Evolutionary conservation across 2,888 invertebrate genomes (phyloP).

Genomic region (Plagiodera versicolora): DNA sequence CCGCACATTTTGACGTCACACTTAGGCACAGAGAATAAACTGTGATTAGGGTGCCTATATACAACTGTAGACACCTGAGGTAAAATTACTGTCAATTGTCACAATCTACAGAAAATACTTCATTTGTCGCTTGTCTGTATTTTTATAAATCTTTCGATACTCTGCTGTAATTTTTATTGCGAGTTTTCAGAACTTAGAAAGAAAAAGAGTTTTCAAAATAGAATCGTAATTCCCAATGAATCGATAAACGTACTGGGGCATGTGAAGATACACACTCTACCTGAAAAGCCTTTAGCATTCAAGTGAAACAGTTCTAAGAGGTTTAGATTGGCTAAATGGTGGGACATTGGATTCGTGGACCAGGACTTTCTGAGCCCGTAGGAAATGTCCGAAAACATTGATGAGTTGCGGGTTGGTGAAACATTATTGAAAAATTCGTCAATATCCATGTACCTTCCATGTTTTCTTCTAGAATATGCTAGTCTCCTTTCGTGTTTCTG

Average conservation of each 20-base stretch:
- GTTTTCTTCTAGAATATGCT: constrained; percentile 55
- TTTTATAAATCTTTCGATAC: too few species aligned
- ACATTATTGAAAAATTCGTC: neutral
- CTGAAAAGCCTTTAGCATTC: neutral
- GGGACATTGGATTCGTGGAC: constrained; percentile 32
- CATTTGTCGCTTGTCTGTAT: too few species aligned
- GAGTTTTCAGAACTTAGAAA: too few species aligned
- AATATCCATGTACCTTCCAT: neutral
- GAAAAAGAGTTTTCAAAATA: neutral
- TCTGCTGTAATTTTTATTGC: too few species aligned
- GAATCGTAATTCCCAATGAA: neutral
- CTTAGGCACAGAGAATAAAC: too few species aligned
- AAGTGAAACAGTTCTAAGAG: neutral
- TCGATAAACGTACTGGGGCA: neutral
- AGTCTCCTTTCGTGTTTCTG: constrained; percentile 78
- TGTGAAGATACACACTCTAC: neutral
- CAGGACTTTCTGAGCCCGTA: constrained; percentile 30
- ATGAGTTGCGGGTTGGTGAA: constrained; percentile 52
- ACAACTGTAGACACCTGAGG: too few species aligned
- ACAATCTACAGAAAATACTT: too few species aligned
- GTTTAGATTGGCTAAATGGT: constrained; percentile 36
- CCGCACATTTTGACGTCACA: too few species aligned
- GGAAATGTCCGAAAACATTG: constrained; percentile 55
- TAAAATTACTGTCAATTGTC: too few species aligned
- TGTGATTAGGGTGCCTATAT: too few species aligned